phyloP scores from a whole-genome alignment of 2,797 vertebrate genomes.

The Coregonus suidteri region DNA sequence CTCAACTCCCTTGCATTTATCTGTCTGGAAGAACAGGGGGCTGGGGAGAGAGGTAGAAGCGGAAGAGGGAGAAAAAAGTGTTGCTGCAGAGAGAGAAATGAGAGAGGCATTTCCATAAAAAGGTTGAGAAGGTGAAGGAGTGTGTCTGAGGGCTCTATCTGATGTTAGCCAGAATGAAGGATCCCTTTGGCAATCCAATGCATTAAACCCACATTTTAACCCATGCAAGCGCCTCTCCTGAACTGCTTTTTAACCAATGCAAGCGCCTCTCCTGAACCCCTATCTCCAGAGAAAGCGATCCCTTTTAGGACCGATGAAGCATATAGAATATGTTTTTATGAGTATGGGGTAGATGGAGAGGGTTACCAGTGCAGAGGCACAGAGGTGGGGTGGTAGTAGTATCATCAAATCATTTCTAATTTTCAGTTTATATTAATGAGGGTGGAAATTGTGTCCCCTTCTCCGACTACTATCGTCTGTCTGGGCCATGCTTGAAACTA shows the following conservation, averaged over 20 bases:
- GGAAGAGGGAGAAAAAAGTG: conserved; percentile 16
- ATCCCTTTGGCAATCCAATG: conserved; percentile 54
- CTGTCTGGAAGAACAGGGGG: conserved; percentile 67
- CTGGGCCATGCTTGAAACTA: conserved; percentile 50
- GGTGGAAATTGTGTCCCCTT: conserved; percentile 59
- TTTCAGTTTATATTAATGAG: conserved; percentile 71
- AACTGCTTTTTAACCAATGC: conserved; percentile 35
- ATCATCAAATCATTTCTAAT: conserved; percentile 55
- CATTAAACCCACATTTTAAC: conserved; percentile 47
- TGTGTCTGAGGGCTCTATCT: conserved; percentile 68
- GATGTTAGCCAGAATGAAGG: conserved; percentile 66
- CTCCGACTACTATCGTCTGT: conserved; percentile 22
- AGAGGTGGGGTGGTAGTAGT: conserved; percentile 8
- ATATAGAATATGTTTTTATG: conserved; percentile 15
- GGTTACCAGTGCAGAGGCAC: conserved; percentile 4
- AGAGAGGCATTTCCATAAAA: conserved; percentile 70
- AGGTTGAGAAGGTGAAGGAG: conserved; percentile 59
- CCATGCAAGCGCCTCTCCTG: conserved; percentile 11
- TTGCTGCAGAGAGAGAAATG: conserved; percentile 16
- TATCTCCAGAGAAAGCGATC: background rate
- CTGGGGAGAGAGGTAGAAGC: conserved; percentile 13
- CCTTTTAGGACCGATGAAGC: background rate
- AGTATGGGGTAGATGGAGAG: conserved; percentile 1
- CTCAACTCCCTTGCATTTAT: conserved; percentile 76
- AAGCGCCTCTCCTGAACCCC: conserved; percentile 21